A percentile compares a stretch with the other conserved stretches of the same genome.
phyloP scores from a whole-genome alignment of 2,888 invertebrate species.

The Malthinus flaveolus region DNA sequence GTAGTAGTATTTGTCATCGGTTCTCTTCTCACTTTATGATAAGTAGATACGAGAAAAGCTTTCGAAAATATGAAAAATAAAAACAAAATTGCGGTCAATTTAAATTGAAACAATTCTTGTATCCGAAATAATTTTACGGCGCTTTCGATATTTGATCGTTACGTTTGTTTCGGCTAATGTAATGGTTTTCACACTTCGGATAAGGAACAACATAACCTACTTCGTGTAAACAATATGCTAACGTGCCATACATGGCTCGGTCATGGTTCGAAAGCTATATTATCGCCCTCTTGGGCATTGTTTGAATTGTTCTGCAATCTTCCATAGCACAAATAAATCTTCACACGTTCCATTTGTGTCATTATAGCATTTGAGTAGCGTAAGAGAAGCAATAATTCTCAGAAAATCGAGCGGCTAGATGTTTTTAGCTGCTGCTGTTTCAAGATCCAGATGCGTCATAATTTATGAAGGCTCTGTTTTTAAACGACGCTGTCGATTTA shows the following conservation, averaged over 20 bases:
- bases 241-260: constrained; percentile 35
- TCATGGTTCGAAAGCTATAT: constrained; percentile 37
- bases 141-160: background rate
- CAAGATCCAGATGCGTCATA: constrained; percentile 31
- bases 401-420: constrained; percentile 21
- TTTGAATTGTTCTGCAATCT: constrained; percentile 42
- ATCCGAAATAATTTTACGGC: too few species aligned
- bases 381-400: constrained; percentile 28
- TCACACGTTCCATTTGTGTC: constrained; percentile 38
- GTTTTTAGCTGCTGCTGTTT: constrained; percentile 26
- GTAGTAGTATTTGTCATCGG: constrained; percentile 40
- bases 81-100: constrained; percentile 7
- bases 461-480: constrained; percentile 29
- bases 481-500: constrained; percentile 37
- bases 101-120: background rate
- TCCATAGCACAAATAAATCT: constrained; percentile 39
- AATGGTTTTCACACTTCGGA: constrained; percentile 8
- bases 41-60: constrained; percentile 18
- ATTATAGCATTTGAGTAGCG: constrained; percentile 29
- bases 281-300: constrained; percentile 41
- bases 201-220: constrained; percentile 35
- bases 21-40: constrained; percentile 34
- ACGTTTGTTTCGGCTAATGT: background rate
- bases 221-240: constrained; percentile 39
- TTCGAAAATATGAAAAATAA: constrained; percentile 5